These are phyloP conservation scores for Acrossocheilus fasciatus DNA, from an alignment of 2,797 vertebrate species.

Conservation along the genomic window DNA sequence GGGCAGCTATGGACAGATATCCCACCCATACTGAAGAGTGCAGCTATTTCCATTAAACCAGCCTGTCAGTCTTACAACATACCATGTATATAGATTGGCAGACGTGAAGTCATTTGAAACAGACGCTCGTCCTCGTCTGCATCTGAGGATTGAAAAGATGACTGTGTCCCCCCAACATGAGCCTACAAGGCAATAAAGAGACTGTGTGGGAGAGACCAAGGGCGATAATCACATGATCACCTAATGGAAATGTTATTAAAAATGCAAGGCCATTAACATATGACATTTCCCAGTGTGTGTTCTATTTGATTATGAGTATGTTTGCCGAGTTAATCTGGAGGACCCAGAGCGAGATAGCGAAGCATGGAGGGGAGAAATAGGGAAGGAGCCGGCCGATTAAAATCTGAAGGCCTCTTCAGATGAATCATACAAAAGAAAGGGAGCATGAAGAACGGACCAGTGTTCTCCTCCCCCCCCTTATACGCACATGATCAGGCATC, in stretches of 20 bases:
- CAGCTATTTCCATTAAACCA: constrained; percentile 41
- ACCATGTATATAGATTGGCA: constrained; percentile 5
- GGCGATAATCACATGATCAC: constrained; percentile 65
- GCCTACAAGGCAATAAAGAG: constrained; percentile 46
- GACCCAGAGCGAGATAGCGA: constrained; percentile 40
- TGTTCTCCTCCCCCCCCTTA: constrained; percentile 41
- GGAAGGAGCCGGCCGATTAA: constrained; percentile 47
- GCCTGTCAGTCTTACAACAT: constrained; percentile 8
- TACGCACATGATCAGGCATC: constrained; percentile 47
- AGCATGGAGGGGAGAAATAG: constrained; percentile 12
- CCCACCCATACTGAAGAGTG: constrained; percentile 26
- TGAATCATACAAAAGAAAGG: constrained; percentile 43
- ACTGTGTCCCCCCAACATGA: constrained; percentile 37
- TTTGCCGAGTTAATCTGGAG: constrained; percentile 65
- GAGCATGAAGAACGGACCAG: constrained; percentile 27
- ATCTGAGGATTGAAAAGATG: constrained; percentile 47
- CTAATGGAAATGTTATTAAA: constrained; percentile 77
- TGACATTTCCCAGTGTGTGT: constrained; percentile 69
- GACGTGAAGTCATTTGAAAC: constrained; percentile 45
- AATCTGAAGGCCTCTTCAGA: constrained; percentile 53
- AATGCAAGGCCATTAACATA: constrained; percentile 73
- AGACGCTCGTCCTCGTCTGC: constrained; percentile 36
- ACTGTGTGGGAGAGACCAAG: constrained; percentile 55
- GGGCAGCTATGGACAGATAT: constrained; percentile 30
- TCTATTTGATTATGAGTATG: constrained; percentile 63